A percentile compares a stretch with the other conserved stretches of the same genome.
Conservation (phyloP, 1,140 invertebrate genomes). For the Drosophila funebris region DNA sequence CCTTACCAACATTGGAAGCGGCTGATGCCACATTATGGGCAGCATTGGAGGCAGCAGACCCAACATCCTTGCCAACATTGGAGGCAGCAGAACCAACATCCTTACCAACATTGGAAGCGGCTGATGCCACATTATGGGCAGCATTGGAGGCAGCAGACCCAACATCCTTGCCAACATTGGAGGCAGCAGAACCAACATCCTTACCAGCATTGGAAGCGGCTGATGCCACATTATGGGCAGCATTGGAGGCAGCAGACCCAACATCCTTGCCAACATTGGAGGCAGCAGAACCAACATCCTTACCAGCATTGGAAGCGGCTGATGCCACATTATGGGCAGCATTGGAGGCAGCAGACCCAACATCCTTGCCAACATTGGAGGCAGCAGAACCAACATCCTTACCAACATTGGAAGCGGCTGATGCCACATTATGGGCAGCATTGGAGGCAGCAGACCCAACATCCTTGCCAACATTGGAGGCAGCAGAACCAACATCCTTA, state of each 20-base stretch:
- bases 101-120: background rate
- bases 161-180: background rate
- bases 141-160: background rate
- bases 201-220: background rate
- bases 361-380: background rate
- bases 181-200: background rate
- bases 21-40: background rate
- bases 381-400: background rate
- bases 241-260: too few species aligned
- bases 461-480: too few species aligned
- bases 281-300: too few species aligned
- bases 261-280: too few species aligned
- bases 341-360: too few species aligned
- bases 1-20: background rate
- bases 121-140: background rate
- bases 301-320: too few species aligned
- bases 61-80: background rate
- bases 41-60: background rate
- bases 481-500: background rate
- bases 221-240: background rate
- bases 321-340: background rate
- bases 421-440: slow-evolving; percentile 1
- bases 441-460: too few species aligned
- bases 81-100: background rate
- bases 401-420: background rate